Base-by-base conservation (phyloP, 2,888 invertebrate species). In the Leucophora obtusa region DNA sequence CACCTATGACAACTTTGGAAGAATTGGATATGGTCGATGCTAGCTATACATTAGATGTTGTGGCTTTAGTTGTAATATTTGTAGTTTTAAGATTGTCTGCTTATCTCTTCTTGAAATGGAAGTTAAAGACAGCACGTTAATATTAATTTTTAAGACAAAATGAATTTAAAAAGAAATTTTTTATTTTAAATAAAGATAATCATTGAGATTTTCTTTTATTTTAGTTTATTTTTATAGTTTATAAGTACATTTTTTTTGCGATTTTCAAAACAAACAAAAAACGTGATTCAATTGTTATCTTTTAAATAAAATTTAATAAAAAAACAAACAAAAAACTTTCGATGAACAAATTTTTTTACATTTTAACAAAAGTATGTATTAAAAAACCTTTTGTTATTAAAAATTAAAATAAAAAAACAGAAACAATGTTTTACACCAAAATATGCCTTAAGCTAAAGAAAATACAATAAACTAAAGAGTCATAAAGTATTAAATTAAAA, bases 81-180 rank as follows among this genome's bases (percentile, higher is more conserved):
- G 91, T 96, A 62, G 92, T 96, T 5, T 92, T 96, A 11, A 93
- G 96, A 89, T 92, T 96, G 83, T 93, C 96, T 6, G 96, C 96
- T 9, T 97, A 94, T 91, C 91, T 96, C 74, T 96, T 97, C 92
- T 92, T 97, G 53, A 93, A 95, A 84, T 96, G 96, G 96, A 97
- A 97, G 87, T 92, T 96, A 75, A 94, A 94, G 89, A 93, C 95
- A 78, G 93, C 94, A 74, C 94, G 95, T 92, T 96, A 95, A 92
- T 86, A 53, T n/a, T 51, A 6, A 17, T 14, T 24, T 51, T n/a
- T 47, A 18, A 35, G 15, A 17, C 18, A 28, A 56, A 60, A 28
- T 28, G 43, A 63, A 24, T 66, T 73, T 69, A 62, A 59, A 58
- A 59, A 43, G 43, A 75, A 72, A 51, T 66, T 70, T 21, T 51